Percentiles rank a stretch among this genome's conserved stretches.
These are phyloP conservation scores for Oxycera nigricornis DNA, from an alignment of 2,888 invertebrate species.

Conservation along the genomic window DNA sequence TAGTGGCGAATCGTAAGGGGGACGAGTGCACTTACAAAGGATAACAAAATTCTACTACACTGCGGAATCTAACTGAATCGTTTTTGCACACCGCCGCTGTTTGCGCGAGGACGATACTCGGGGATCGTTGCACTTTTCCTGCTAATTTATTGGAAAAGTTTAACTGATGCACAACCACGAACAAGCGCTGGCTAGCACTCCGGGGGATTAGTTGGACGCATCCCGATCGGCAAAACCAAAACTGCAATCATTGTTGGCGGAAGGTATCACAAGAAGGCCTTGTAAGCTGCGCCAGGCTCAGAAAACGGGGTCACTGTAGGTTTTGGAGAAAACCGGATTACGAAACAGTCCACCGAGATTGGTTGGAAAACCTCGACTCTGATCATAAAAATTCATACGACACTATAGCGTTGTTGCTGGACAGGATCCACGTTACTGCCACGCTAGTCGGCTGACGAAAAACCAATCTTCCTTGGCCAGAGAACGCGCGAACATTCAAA, in stretches of 20 bases:
- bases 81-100: neutral
- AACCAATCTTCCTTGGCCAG: neutral
- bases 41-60: constrained; percentile 18
- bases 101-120: neutral
- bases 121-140: constrained; percentile 4
- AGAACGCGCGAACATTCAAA: constrained; percentile 9
- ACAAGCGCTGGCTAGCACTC: neutral
- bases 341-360: neutral
- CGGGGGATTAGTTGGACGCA: neutral
- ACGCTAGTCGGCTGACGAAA: constrained; percentile 2
- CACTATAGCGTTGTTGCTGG: no score
- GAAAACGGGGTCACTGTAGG: neutral
- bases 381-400: no score
- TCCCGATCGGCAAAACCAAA: neutral
- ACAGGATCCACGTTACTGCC: neutral
- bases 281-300: neutral
- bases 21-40: neutral
- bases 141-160: constrained; percentile 4
- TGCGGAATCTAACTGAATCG: neutral
- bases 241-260: neutral
- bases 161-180: neutral
- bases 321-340: neutral
- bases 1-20: neutral
- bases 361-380: neutral
- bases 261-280: neutral